Evolutionary conservation across 2,797 vertebrate species (phyloP).

Genomic region (Anolis apletophallus): DNA sequence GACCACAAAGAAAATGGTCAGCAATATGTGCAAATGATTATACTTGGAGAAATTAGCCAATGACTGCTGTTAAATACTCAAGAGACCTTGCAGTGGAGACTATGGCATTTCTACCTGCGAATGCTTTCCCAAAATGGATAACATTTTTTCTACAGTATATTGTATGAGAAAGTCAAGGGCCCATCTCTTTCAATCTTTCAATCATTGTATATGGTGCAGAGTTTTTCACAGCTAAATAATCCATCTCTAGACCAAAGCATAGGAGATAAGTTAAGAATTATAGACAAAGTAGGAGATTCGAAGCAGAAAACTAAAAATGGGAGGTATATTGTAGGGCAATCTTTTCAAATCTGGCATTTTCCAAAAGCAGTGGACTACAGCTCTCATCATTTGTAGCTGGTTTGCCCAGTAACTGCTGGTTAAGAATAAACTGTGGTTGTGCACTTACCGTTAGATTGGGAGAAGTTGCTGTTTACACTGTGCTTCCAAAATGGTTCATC

Average conservation of each 20-base stretch:
- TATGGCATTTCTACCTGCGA: neutral
- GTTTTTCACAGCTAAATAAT: neutral
- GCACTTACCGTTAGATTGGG: neutral
- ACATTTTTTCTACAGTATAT: no score
- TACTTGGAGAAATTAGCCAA: neutral
- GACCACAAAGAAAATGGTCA: neutral
- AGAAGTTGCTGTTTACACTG: neutral
- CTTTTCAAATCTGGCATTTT: neutral
- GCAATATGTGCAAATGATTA: neutral
- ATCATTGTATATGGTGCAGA: neutral
- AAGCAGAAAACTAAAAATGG: neutral
- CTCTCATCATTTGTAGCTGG: neutral
- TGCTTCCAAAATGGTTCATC: neutral
- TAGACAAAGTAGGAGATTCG: neutral
- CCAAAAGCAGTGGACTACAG: neutral
- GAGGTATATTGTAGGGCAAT: neutral
- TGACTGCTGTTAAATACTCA: neutral
- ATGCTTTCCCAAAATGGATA: neutral
- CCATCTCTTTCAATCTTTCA: neutral
- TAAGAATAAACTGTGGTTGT: neutral
- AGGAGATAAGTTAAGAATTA: neutral
- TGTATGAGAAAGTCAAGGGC: neutral
- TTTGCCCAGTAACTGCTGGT: neutral
- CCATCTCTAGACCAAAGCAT: neutral
- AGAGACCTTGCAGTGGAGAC: neutral